These are phyloP conservation scores for Heliconius cydno DNA, from an alignment of 2,888 invertebrate genomes.

Conservation along the genomic window DNA sequence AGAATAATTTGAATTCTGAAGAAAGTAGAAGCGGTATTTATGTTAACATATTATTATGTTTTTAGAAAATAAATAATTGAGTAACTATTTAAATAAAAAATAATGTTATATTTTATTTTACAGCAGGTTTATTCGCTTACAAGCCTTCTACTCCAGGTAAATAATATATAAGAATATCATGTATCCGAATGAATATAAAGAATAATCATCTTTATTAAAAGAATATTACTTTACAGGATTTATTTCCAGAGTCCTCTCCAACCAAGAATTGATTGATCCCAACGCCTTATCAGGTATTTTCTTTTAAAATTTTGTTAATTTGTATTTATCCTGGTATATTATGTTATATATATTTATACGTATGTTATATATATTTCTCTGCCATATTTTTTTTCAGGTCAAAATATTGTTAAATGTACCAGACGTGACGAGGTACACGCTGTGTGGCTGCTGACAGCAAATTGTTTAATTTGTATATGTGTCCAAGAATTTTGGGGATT, in stretches of 20 bases:
- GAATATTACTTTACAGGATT: conserved; percentile 14
- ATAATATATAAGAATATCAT: background rate
- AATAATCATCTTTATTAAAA: background rate
- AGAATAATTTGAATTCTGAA: background rate
- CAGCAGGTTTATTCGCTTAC: background rate
- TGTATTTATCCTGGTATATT: background rate
- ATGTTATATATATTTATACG: background rate
- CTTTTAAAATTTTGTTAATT: background rate
- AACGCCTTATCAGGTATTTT: conserved; percentile 3
- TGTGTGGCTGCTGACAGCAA: conserved; percentile 53
- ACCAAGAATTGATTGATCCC: conserved; percentile 12
- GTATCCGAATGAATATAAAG: background rate
- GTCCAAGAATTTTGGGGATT: conserved; percentile 55
- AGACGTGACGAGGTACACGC: conserved; percentile 63
- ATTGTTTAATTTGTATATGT: conserved; percentile 69
- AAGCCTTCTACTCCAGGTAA: background rate
- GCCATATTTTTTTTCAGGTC: conserved; percentile 52
- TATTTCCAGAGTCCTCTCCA: conserved; percentile 8
- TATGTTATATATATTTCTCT: background rate
- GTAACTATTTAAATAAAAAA: background rate
- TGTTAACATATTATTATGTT: background rate
- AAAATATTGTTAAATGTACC: conserved; percentile 54
- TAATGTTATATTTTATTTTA: conserved; percentile 4
- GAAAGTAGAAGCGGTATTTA: conserved; percentile 2
- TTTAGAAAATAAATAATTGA: background rate